Evolutionary conservation across 2,888 invertebrate genomes (phyloP).

Genomic region (Abscondita cerata): DNA sequence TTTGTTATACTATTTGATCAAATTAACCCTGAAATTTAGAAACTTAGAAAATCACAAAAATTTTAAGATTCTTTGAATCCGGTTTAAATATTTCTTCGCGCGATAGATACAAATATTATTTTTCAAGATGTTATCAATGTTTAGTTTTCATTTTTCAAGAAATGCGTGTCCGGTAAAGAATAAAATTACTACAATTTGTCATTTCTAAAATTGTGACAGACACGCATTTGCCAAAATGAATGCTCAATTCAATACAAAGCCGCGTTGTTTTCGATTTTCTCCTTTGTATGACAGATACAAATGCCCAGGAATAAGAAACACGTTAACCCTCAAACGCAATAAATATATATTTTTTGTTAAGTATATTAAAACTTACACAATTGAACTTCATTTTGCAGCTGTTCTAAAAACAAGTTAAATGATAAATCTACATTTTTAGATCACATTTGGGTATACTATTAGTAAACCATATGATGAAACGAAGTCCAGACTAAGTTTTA

Average conservation of each 20-base stretch:
- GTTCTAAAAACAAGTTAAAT: no score
- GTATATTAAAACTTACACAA: no score
- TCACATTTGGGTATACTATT: no score
- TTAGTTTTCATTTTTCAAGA: slow-evolving; percentile 23
- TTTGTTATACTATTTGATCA: no score
- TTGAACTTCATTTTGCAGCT: no score
- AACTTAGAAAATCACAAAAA: no score
- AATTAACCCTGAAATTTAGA: no score
- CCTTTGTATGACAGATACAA: slow-evolving; percentile 39
- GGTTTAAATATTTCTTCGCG: no score
- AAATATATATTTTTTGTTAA: slow-evolving; percentile 15
- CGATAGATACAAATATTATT: not conserved
- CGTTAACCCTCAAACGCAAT: slow-evolving; percentile 20
- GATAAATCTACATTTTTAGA: no score
- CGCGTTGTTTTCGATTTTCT: slow-evolving; percentile 42
- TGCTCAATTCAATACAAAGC: slow-evolving; percentile 46
- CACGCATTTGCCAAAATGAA: slow-evolving; percentile 41
- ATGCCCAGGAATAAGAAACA: slow-evolving; percentile 23
- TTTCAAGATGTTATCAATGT: not conserved
- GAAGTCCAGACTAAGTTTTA: no score
- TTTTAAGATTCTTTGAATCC: no score
- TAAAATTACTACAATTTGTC: slow-evolving; percentile 45
- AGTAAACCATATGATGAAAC: no score
- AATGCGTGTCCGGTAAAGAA: slow-evolving; percentile 41
- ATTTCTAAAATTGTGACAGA: slow-evolving; percentile 45